A percentile compares a stretch with the other conserved stretches of the same genome.
Evolutionary conservation across 2,797 vertebrate genomes (phyloP).

Genomic region (Cynopterus sphinx): DNA sequence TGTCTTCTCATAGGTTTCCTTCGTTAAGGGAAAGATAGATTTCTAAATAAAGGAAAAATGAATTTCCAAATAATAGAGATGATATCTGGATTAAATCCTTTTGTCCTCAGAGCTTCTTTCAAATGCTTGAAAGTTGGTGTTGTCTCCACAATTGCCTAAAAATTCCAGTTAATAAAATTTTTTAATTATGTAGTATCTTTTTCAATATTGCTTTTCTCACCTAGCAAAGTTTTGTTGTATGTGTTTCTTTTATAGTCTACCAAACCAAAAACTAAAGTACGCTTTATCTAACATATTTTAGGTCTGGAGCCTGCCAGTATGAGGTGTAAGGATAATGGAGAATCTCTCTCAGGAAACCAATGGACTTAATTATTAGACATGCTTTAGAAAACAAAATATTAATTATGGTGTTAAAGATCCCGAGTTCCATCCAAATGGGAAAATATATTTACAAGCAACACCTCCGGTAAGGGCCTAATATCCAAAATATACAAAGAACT

Average conservation of each 20-base stretch:
- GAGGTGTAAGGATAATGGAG: background rate
- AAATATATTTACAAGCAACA: no score
- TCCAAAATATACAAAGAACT: no score
- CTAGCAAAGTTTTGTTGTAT: background rate
- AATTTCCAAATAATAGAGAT: background rate
- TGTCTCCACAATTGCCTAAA: background rate
- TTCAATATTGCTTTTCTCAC: background rate
- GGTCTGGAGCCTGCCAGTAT: background rate
- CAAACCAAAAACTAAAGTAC: background rate
- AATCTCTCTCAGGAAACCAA: background rate
- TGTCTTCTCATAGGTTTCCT: background rate
- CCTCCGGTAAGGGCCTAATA: no score
- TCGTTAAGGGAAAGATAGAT: background rate
- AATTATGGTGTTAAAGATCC: background rate
- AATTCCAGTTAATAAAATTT: background rate
- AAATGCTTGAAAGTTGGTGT: background rate
- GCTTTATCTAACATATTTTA: background rate
- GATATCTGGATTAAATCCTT: background rate
- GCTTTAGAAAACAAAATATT: background rate
- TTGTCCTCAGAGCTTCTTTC: background rate
- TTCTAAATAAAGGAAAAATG: background rate
- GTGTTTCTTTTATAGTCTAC: background rate
- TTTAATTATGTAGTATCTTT: background rate
- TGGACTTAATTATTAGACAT: background rate
- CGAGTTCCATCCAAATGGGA: background rate